Evolutionary conservation across 2,888 invertebrate species (phyloP), one percentile per base, ranked within the genome.

Genomic region (Chironomus riparius): DNA sequence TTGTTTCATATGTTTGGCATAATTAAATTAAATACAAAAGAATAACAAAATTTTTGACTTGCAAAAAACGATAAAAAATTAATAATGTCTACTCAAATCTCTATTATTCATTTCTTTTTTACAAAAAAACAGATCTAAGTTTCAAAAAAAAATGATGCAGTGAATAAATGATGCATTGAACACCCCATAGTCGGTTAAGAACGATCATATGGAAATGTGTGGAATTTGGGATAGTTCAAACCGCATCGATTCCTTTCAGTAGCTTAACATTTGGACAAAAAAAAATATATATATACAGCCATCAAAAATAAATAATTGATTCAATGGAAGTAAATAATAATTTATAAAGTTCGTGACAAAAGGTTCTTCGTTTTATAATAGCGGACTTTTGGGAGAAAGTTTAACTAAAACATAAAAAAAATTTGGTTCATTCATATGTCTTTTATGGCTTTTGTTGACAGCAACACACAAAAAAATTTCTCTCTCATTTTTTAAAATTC

Each of bases 341-440:
- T 28, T 28, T 28, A 38, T 38, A 38, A 38, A 38, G 38, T 38
- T 38, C 38, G 38, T 38, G 38, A 38, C 38, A 38, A 38, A 38
- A 38, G 38, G 38, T 38, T 38, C 38, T 10, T 38, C 38, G 28
- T 28, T 28, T 28, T 5, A 28, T 28, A 28, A 28, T 28, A 3
- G 38, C 38, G 38, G 38, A 38, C 7, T 10, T 38, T 38, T 7
- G 38, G 38, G 38, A 38, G 38, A 38, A 38, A 38, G 10, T 76
- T 76, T 78, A 77, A 80, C 76, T 72, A 76, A 79, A 77, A 73
- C 77, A 78, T 18, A 76, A 78, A 48, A 71, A 76, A 77, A 77
- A 69, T 68, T 70, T 76, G 76, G 74, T 73, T 61, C 77, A 68
- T 28, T 28, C 28, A 28, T 28, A 28, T 28, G 28, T 28, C 38